Percentiles rank a stretch among this genome's conserved stretches.
phyloP scores from a whole-genome alignment of 2,888 invertebrate genomes.

The Ctena decussata region DNA sequence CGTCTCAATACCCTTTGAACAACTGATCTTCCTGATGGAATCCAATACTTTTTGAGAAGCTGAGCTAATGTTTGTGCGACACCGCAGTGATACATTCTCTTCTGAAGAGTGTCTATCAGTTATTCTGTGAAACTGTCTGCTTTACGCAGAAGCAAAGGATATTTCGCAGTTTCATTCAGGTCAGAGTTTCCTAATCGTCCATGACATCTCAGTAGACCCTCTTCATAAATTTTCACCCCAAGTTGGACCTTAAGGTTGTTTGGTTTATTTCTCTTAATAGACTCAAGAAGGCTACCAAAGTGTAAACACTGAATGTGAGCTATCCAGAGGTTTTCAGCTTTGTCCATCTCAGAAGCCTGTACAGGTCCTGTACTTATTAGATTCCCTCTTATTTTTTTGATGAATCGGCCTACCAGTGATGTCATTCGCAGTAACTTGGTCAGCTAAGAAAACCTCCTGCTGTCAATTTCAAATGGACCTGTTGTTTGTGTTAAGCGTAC shows the following conservation, averaged over 20 bases:
- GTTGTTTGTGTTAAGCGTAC: too few species aligned
- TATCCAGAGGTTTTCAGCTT: constrained; percentile 38
- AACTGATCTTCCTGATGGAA: neutral
- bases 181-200: too few species aligned
- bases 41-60: neutral
- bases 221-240: too few species aligned
- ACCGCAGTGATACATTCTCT: too few species aligned
- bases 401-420: constrained; percentile 15
- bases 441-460: constrained; percentile 8
- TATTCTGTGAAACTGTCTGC: too few species aligned
- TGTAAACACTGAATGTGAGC: neutral
- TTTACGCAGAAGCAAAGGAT: too few species aligned
- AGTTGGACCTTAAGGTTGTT: too few species aligned
- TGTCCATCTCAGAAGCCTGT: constrained; percentile 14
- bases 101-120: too few species aligned
- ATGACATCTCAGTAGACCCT: too few species aligned
- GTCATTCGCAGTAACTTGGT: constrained; percentile 36
- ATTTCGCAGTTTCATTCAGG: too few species aligned
- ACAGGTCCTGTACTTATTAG: neutral
- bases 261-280: neutral
- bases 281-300: neutral
- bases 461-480: constrained; percentile 25
- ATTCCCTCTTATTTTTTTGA: constrained; percentile 14
- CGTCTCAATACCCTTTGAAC: neutral
- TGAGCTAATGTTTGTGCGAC: neutral